Evolutionary conservation across 2,888 invertebrate genomes (phyloP), one percentile per base, ranked within the genome.

Genomic region (Napeogenes inachia): DNA sequence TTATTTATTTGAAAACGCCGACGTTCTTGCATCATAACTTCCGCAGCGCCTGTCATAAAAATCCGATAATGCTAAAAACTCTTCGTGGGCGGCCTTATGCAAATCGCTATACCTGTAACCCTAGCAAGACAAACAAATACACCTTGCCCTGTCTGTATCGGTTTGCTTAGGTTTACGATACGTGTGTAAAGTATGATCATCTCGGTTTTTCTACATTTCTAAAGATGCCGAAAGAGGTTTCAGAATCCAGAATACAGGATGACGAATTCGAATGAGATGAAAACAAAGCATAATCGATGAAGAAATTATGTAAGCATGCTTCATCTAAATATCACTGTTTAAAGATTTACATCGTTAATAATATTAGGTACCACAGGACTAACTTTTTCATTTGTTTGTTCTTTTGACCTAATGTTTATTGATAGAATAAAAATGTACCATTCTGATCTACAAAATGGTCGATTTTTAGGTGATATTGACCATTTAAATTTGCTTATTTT

Each of bases 61-160:
- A 67, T 69, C 61, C 54, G 68, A 67, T 71, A 69, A 73, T 67
- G 69, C 71, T 65, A 73, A 75, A 81, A 83, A 79, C 73, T 75
- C 88, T 72, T 80, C 82, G 84, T 90, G 90, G 87, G 90, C 74
- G 90, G 90, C 84, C 84, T 79, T 88, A 89, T 90, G 90, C 89
- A 89, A 90, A 90, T 89, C 73, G 77, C 64, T 78, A 78, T 90
- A 90, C 90, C 90, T 90, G 90, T 87, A 84, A 78, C 80, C 80
- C 80, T 77, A 75, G 79, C 79, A 76, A 78, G 78, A 75, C 79
- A 84, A 74, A 73, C 81, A 89, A 89, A 89, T 73, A 87, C 74
- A 79, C 81, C 82, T 83, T 82, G 82, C 79, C 81, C 80, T 78
- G 75, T 64, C 71, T 69, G 71, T 71, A 71, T 69, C 72, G 73